phyloP scores from a whole-genome alignment of 2,113 vertebrate genomes.

The Eleginops maclovinus region DNA sequence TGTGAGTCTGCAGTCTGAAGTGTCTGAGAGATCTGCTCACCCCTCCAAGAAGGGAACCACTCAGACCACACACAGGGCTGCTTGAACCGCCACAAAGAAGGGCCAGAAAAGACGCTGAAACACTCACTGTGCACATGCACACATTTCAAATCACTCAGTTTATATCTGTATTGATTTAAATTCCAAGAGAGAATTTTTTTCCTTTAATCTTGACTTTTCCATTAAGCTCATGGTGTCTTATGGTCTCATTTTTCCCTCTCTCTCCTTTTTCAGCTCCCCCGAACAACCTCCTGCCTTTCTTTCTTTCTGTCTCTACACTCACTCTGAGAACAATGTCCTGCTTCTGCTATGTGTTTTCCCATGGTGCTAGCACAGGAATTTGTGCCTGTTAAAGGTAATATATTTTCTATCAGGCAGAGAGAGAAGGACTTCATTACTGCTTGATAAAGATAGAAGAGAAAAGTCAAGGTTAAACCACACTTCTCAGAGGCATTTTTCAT shows the following conservation, averaged over 20 bases:
- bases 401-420: conserved; percentile 60
- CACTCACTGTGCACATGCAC: conserved; percentile 44
- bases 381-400: conserved; percentile 75
- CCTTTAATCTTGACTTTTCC: conserved; percentile 5
- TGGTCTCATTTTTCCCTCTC: neutral
- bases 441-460: conserved; percentile 36
- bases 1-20: conserved; percentile 68
- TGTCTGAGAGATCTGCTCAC: conserved; percentile 71
- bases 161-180: conserved; percentile 29
- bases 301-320: conserved; percentile 49
- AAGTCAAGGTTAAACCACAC: conserved; percentile 37
- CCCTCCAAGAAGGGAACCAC: conserved; percentile 66
- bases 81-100: conserved; percentile 70
- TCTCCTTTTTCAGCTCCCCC: conserved; percentile 24
- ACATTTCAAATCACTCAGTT: conserved; percentile 28
- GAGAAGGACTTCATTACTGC: conserved; percentile 64
- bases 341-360: conserved; percentile 61
- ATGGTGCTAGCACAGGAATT: conserved; percentile 73
- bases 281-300: conserved; percentile 26
- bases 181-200: conserved; percentile 2
- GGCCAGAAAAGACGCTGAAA: conserved; percentile 45
- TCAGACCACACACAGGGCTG: conserved; percentile 81
- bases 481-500: conserved; percentile 63
- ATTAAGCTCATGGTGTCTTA: conserved; percentile 22
- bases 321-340: conserved; percentile 57